These are phyloP conservation scores for Arothron firmamentum DNA, from an alignment of 2,113 vertebrate genomes.

Conservation along the genomic window DNA sequence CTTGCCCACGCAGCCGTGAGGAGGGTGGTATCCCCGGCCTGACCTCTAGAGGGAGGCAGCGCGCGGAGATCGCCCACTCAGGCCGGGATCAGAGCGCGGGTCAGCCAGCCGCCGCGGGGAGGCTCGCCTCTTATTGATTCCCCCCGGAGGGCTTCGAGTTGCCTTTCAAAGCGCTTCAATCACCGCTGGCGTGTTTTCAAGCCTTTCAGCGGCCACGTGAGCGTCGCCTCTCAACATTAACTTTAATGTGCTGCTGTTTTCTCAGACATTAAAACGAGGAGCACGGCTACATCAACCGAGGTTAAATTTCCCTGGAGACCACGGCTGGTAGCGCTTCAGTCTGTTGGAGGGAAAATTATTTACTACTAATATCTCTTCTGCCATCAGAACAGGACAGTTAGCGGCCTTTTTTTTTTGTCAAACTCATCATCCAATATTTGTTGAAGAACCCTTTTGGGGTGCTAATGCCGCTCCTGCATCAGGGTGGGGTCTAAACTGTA, in stretches of 20 bases:
- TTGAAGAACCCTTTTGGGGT: too few species aligned
- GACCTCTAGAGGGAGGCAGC: conserved; percentile 55
- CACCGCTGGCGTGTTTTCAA: conserved; percentile 7
- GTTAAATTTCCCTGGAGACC: conserved; percentile 51
- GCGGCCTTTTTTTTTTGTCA: too few species aligned
- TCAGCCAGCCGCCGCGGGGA: too few species aligned
- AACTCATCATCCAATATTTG: too few species aligned
- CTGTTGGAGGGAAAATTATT: conserved; percentile 43
- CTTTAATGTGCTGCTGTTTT: conserved; percentile 20
- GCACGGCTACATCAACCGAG: conserved; percentile 11
- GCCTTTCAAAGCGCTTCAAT: conserved; percentile 13
- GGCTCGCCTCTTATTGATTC: too few species aligned
- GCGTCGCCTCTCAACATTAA: conserved; percentile 12
- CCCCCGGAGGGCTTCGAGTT: not conserved
- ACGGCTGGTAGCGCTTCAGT: conserved; percentile 14
- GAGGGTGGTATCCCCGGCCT: conserved; percentile 20
- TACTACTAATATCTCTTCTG: conserved; percentile 32
- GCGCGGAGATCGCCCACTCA: conserved; percentile 18
- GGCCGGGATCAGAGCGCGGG: not conserved
- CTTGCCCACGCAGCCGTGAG: conserved; percentile 37
- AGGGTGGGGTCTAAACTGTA: too few species aligned
- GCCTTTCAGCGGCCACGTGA: not conserved
- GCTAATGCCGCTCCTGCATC: too few species aligned
- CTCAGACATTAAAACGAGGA: not conserved
- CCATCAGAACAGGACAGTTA: not conserved